Evolutionary conservation across 2,113 vertebrate genomes (phyloP).

Genomic region (Oophaga pumilio): DNA sequence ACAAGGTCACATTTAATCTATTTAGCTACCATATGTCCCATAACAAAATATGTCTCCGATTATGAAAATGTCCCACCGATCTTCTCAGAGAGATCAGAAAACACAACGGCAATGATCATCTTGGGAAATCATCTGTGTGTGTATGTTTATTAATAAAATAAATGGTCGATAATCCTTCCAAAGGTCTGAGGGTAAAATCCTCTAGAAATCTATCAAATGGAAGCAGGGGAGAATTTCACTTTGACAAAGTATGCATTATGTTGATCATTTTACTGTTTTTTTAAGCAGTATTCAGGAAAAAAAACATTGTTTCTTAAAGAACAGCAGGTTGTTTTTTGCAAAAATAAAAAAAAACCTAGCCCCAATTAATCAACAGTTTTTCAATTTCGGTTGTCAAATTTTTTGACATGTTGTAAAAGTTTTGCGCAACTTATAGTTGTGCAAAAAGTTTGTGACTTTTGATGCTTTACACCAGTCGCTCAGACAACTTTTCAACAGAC

Average conservation of each 20-base stretch:
- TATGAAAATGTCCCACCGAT: background rate
- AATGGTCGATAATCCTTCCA: background rate
- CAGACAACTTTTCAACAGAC: too few species aligned
- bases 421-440: too few species aligned
- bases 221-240: background rate
- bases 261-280: background rate
- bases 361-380: too few species aligned
- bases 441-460: too few species aligned
- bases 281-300: background rate
- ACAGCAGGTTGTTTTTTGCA: too few species aligned
- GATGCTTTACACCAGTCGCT: too few species aligned
- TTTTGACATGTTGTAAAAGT: too few species aligned
- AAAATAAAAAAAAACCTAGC: too few species aligned
- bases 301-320: too few species aligned
- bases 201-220: background rate
- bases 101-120: background rate
- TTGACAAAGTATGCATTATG: background rate
- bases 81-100: background rate
- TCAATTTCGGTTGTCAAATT: too few species aligned
- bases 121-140: background rate
- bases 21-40: background rate
- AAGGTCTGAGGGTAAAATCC: background rate
- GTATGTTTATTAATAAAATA: background rate
- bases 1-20: background rate
- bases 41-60: background rate